phyloP scores from a whole-genome alignment of 1,140 invertebrate genomes.

The Harlomillsia oculata region DNA sequence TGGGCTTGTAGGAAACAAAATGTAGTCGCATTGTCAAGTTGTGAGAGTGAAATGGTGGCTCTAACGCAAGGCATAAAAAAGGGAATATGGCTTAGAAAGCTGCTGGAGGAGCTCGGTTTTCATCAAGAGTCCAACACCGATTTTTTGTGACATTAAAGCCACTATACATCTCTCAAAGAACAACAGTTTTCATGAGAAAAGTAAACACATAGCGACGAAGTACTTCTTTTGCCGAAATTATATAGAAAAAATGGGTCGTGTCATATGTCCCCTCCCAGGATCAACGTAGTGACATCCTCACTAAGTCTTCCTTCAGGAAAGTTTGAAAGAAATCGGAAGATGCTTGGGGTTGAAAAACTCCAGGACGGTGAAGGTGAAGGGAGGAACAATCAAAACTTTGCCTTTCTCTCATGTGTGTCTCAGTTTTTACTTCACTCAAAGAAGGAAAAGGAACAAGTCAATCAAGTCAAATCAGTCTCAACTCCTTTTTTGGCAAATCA shows the following conservation, averaged over 20 bases:
- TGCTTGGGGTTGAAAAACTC: background rate
- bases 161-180: slow-evolving; percentile 36
- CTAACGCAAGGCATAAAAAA: slow-evolving; percentile 39
- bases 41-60: slow-evolving; percentile 39
- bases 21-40: slow-evolving; percentile 26
- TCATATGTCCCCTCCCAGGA: background rate
- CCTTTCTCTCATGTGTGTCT: too few species aligned
- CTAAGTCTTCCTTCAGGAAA: background rate
- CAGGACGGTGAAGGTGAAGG: background rate
- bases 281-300: background rate
- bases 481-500: too few species aligned
- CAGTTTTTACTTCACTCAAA: too few species aligned
- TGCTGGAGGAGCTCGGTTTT: background rate
- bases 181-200: slow-evolving; percentile 32
- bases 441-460: too few species aligned
- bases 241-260: background rate
- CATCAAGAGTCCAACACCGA: background rate
- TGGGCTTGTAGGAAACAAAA: slow-evolving; percentile 2
- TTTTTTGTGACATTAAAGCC: too few species aligned
- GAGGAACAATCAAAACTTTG: too few species aligned
- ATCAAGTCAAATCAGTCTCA: too few species aligned
- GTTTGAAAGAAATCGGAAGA: background rate
- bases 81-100: slow-evolving; percentile 37
- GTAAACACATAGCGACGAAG: slow-evolving; percentile 34
- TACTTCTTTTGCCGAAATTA: background rate